phyloP scores from a whole-genome alignment of 2,888 invertebrate genomes.

The Hirudinaria manillensis region DNA sequence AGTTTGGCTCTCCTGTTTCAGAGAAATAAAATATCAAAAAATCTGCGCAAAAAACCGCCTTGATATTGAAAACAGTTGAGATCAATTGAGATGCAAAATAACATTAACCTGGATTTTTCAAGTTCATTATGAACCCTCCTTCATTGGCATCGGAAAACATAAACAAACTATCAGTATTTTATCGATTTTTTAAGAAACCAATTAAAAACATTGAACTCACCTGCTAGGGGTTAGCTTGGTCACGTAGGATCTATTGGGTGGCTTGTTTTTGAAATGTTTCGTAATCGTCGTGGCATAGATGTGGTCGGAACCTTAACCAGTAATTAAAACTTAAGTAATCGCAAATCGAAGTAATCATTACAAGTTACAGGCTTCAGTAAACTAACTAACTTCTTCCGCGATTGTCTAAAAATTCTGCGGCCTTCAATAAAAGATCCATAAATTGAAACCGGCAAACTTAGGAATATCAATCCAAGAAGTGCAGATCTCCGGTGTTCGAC shows the following conservation, averaged over 20 bases:
- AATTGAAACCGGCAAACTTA: background rate
- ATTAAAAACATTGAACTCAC: too few relatives aligned
- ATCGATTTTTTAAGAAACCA: too few relatives aligned
- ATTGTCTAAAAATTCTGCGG: constrained; percentile 13
- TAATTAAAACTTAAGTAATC: too few relatives aligned
- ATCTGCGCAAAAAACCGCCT: background rate
- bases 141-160: background rate
- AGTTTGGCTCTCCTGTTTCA: constrained; percentile 11
- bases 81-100: background rate
- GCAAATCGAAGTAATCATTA: too few relatives aligned
- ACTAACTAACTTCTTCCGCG: background rate
- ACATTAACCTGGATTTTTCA: background rate
- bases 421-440: constrained; percentile 12
- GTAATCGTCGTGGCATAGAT: too few relatives aligned
- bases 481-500: too few relatives aligned
- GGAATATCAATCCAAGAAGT: too few relatives aligned
- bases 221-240: too few relatives aligned
- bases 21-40: background rate
- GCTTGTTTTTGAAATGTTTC: too few relatives aligned
- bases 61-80: background rate
- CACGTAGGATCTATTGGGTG: too few relatives aligned
- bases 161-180: background rate
- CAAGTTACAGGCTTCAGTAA: too few relatives aligned
- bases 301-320: too few relatives aligned
- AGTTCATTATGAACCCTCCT: constrained; percentile 11